These are phyloP conservation scores for Apoderus coryli DNA, from an alignment of 2,888 invertebrate genomes.

Conservation along the genomic window DNA sequence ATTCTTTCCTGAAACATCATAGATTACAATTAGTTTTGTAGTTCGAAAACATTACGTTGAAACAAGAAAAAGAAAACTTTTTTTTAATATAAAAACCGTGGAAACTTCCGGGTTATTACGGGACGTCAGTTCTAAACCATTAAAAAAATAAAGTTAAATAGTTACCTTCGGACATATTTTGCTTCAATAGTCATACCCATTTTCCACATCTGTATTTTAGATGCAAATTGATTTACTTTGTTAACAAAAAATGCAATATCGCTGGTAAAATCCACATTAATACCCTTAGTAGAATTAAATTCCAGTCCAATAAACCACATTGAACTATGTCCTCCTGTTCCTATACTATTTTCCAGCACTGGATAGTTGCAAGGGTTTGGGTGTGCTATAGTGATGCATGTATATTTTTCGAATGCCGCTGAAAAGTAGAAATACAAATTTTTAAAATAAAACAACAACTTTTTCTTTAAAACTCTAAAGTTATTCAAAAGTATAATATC, in stretches of 20 bases:
- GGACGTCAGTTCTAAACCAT: background rate
- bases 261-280: slow-evolving; percentile 85
- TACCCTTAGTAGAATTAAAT: slow-evolving; percentile 66
- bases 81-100: too few relatives aligned
- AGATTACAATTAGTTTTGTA: background rate
- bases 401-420: slow-evolving; percentile 82
- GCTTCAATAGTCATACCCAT: slow-evolving; percentile 74
- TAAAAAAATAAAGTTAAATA: too few relatives aligned
- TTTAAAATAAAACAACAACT: too few relatives aligned
- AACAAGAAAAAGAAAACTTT: too few relatives aligned
- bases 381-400: slow-evolving; percentile 82
- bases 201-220: slow-evolving; percentile 50
- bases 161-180: slow-evolving; percentile 72
- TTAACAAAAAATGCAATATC: slow-evolving; percentile 88
- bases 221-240: slow-evolving; percentile 66
- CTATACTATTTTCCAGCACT: slow-evolving; percentile 32
- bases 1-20: slow-evolving; percentile 40
- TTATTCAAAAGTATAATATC: too few relatives aligned
- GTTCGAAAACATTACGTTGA: too few relatives aligned
- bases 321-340: slow-evolving; percentile 50
- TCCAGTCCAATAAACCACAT: slow-evolving; percentile 98
- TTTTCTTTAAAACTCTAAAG: too few relatives aligned
- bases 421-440: slow-evolving; percentile 18
- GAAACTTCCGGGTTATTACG: too few relatives aligned
- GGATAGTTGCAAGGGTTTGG: slow-evolving; percentile 85